Conservation (phyloP, 1,140 invertebrate species). For the Saccostrea cuccullata region DNA sequence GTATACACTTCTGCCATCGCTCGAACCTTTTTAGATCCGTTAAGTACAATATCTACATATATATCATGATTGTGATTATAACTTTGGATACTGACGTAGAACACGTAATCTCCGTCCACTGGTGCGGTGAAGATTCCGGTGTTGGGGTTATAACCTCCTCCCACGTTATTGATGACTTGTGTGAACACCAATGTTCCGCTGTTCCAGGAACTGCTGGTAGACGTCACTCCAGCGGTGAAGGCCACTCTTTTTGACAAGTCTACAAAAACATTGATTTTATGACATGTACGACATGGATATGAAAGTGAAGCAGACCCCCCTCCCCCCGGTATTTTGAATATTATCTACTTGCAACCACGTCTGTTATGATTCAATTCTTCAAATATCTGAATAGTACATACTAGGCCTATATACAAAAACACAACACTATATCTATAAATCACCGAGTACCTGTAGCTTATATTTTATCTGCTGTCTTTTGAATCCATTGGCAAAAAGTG, state of each 20-base stretch:
- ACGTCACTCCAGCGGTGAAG: neutral
- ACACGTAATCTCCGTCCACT: neutral
- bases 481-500: no score
- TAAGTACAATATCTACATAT: neutral
- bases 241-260: neutral
- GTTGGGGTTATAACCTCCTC: neutral
- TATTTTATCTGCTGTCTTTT: no score
- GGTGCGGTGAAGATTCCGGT: neutral
- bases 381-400: no score
- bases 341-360: no score
- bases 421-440: no score
- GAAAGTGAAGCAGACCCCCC: no score
- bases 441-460: no score
- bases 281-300: no score
- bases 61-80: neutral
- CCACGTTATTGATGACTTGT: neutral
- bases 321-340: no score
- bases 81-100: neutral
- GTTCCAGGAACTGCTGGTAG: neutral
- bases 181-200: neutral
- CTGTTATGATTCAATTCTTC: no score
- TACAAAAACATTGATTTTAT: neutral
- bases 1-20: neutral
- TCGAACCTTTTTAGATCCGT: neutral
- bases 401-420: no score